phyloP scores from a whole-genome alignment of 1,140 invertebrate genomes.

The Luehdorfia chinensis region DNA sequence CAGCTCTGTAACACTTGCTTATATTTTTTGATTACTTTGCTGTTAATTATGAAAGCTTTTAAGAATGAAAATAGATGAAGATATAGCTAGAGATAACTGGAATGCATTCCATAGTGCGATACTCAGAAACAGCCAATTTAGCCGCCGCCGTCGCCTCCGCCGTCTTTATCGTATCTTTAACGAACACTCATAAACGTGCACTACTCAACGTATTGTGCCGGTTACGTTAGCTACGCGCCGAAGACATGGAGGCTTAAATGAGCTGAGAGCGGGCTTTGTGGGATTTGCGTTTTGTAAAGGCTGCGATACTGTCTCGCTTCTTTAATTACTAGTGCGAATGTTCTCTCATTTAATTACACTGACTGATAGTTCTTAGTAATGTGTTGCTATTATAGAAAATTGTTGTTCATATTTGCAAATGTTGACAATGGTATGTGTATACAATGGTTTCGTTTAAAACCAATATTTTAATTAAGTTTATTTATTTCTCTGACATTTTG shows the following conservation, averaged over 20 bases:
- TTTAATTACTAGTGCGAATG: slow-evolving; percentile 9
- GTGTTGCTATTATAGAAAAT: no score
- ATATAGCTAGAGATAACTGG: slow-evolving; percentile 14
- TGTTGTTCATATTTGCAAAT: no score
- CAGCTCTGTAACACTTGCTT: no score
- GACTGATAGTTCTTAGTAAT: not conserved
- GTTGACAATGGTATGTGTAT: no score
- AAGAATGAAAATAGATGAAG: no score
- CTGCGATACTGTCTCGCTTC: slow-evolving; percentile 14
- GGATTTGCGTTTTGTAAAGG: slow-evolving; percentile 45
- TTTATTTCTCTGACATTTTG: no score
- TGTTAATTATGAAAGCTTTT: no score
- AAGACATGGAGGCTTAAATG: slow-evolving; percentile 29
- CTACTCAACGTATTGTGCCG: slow-evolving; percentile 56
- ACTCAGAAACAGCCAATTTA: slow-evolving; percentile 51
- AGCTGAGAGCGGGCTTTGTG: slow-evolving; percentile 43
- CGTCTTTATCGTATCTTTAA: slow-evolving; percentile 72
- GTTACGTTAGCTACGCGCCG: slow-evolving; percentile 21
- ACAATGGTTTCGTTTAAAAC: no score
- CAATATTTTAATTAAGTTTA: no score
- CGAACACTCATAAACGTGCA: slow-evolving; percentile 67
- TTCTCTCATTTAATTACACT: slow-evolving; percentile 9
- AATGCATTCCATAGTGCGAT: slow-evolving; percentile 22
- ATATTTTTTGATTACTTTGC: no score
- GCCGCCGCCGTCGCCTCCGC: slow-evolving; percentile 40